Percentiles rank a stretch among this genome's conserved stretches.
These are phyloP conservation scores for Zaprionus kolodkinae DNA, from an alignment of 1,140 invertebrate genomes.

Conservation along the genomic window DNA sequence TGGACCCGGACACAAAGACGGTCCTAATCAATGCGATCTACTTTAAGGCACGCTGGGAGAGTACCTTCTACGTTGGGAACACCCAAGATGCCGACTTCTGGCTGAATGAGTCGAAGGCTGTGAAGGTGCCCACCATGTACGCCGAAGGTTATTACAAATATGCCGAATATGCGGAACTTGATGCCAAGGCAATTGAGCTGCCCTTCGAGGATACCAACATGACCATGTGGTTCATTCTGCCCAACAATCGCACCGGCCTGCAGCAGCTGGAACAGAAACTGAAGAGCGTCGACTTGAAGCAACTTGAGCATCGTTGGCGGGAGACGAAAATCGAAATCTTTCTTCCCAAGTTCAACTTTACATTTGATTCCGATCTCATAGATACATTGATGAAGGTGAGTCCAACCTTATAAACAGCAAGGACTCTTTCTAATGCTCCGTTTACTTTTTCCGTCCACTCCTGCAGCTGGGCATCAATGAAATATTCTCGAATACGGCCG, in stretches of 20 bases:
- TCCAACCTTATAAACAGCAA: accelerated
- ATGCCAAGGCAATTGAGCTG: slow-evolving; percentile 86
- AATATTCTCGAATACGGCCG: slow-evolving; percentile 76
- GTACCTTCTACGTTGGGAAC: slow-evolving; percentile 85
- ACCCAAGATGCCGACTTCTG: slow-evolving; percentile 86
- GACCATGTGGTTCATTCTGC: slow-evolving; percentile 87
- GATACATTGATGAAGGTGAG: slow-evolving; percentile 76
- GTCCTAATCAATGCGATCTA: slow-evolving; percentile 89
- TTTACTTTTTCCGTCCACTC: neutral
- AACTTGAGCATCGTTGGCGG: slow-evolving; percentile 83
- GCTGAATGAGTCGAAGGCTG: slow-evolving; percentile 78
- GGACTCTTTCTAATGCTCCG: slow-evolving; percentile 63
- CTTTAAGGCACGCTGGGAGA: slow-evolving; percentile 90
- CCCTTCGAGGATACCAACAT: slow-evolving; percentile 86
- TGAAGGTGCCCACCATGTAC: slow-evolving; percentile 87
- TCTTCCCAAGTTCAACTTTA: slow-evolving; percentile 88
- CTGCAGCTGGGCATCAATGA: slow-evolving; percentile 73
- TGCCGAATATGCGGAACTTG: slow-evolving; percentile 84
- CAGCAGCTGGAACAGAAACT: slow-evolving; percentile 85
- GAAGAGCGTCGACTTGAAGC: slow-evolving; percentile 78
- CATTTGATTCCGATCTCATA: slow-evolving; percentile 85
- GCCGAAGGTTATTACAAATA: slow-evolving; percentile 85
- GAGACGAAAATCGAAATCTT: slow-evolving; percentile 84
- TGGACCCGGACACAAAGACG: slow-evolving; percentile 84
- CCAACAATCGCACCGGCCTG: slow-evolving; percentile 86